Conservation (phyloP, 2,888 invertebrate genomes). For the Pyralis farinalis region DNA sequence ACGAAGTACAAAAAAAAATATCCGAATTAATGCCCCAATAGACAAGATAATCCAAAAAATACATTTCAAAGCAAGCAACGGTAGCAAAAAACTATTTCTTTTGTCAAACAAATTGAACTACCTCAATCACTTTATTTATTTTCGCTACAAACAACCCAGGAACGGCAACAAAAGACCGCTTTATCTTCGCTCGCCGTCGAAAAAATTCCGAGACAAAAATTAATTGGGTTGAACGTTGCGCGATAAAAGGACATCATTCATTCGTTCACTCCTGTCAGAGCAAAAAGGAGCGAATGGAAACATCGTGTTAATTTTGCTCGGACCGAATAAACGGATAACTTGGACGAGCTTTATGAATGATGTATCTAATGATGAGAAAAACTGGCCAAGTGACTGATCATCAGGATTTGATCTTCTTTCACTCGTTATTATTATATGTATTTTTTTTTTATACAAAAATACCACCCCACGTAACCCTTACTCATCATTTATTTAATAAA, state of each 20-base stretch:
- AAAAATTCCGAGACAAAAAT: constrained; percentile 20
- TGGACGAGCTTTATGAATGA: constrained; percentile 17
- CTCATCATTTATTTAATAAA: no score
- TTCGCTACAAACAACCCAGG: neutral
- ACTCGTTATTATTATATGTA: no score
- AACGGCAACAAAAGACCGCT: constrained; percentile 3
- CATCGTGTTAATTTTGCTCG: constrained; percentile 20
- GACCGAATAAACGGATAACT: neutral
- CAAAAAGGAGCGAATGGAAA: constrained; percentile 27
- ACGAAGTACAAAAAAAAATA: no score
- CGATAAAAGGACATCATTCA: constrained; percentile 24
- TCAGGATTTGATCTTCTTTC: no score
- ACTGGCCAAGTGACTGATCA: neutral
- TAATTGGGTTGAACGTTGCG: constrained; percentile 16
- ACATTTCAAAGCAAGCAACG: no score
- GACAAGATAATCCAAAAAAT: no score
- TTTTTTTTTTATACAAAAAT: no score
- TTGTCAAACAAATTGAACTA: no score
- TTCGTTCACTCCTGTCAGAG: constrained; percentile 15
- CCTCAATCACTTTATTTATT: neutral
- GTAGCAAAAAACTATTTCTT: no score
- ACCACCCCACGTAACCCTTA: no score
- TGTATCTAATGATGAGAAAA: constrained; percentile 5
- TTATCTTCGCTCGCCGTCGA: constrained; percentile 9
- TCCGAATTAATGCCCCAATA: no score